Evolutionary conservation across 2,797 vertebrate genomes (phyloP), one percentile per base, ranked within the genome.

Genomic region (Rhynchonycteris naso): DNA sequence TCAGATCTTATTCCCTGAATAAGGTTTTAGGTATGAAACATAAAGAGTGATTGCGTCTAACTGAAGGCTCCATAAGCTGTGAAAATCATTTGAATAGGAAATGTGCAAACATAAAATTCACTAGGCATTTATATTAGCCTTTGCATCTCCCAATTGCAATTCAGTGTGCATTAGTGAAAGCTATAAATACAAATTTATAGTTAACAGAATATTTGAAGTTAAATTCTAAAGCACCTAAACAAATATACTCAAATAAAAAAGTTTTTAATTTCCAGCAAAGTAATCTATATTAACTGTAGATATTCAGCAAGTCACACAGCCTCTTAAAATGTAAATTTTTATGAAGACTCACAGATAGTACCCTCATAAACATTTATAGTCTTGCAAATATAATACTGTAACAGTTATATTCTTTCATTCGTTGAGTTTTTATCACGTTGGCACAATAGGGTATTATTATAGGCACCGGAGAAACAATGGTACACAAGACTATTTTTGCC

Each of bases 31-130:
- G 22, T 74, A 21, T 90, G 89, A 95, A 97, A 96, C 21, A 7
- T 89, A 90, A 95, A 95, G 95, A 96, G 89, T 91, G 92, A 94
- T 80, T 91, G 66, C 52, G 93, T 85, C 95, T 96, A 95, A 69
- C 75, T 65, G 35, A 0, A 12, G 95, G 13, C 16, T 92, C 75
- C 74, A 50, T 50, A 71, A 97, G 59, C 16, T 96, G 88, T 90
- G 50, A 96, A 98, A 97, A 95, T 88, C 89, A 96, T 98, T 97
- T 97, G 85, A 96, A 85, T 91, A 71, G 84, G 93, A 97, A 98
- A 97, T 96, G 58, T 80, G 10, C 24, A 85, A 30, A 35, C 10
- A 92, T 95, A 95, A 97, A 95, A 1, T 88, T 93, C 13, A 75
- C 10, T 47, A 91, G 54, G 0, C 71, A 97, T 96, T 95, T 97